Evolutionary conservation across 2,797 vertebrate species (phyloP).

Genomic region (Hippocampus kuda): DNA sequence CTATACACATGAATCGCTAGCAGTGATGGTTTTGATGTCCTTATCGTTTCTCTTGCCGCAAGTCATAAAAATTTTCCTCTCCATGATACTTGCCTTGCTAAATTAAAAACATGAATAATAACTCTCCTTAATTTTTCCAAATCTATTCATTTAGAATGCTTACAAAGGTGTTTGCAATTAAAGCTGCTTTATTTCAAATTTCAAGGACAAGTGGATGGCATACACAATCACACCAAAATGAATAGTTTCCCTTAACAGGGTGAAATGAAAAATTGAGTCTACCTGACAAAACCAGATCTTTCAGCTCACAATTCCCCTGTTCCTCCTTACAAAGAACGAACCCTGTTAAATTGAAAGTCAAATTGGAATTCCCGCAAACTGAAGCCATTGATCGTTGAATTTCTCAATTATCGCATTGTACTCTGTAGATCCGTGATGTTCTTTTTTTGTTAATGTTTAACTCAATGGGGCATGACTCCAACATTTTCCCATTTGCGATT

Average conservation of each 20-base stretch:
- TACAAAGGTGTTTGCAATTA: background rate
- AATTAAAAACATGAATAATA: background rate
- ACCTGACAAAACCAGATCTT: background rate
- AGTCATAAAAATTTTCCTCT: background rate
- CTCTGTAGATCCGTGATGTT: slow-evolving; percentile 29
- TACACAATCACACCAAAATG: background rate
- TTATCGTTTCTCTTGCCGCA: background rate
- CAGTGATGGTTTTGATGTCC: no score
- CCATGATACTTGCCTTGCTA: background rate
- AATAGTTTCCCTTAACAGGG: background rate
- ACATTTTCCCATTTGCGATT: slow-evolving; percentile 44
- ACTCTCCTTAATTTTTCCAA: background rate
- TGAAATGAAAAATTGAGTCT: background rate
- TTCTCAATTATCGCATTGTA: slow-evolving; percentile 35
- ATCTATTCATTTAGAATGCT: background rate
- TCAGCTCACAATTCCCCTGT: slow-evolving; percentile 1
- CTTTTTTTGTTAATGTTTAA: slow-evolving; percentile 43
- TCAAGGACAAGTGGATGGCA: background rate
- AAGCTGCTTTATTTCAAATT: background rate
- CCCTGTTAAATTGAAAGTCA: background rate
- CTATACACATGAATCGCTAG: no score
- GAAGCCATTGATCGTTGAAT: slow-evolving; percentile 11
- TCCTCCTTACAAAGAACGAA: background rate
- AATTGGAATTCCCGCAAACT: slow-evolving; percentile 1
- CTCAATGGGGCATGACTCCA: slow-evolving; percentile 63